These are phyloP conservation scores for Desmodus rotundus DNA, from an alignment of 2,113 vertebrate species.

Conservation along the genomic window DNA sequence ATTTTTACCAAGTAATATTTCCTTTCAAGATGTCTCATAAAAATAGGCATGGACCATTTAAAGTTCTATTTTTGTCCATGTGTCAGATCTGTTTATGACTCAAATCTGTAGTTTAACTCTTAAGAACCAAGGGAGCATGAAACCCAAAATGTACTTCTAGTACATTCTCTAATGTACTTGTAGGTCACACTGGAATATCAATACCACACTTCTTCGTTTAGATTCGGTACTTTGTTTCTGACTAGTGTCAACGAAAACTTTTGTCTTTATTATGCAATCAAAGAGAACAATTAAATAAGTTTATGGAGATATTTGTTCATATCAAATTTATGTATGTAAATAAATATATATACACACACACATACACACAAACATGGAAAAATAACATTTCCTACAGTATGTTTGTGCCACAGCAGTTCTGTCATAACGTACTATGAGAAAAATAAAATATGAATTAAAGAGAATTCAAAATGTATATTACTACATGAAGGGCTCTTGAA, in stretches of 20 bases:
- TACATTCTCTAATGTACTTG: neutral
- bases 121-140: slow-evolving; percentile 30
- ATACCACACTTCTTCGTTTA: neutral
- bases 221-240: neutral
- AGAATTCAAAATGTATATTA: neutral
- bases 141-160: slow-evolving; percentile 34
- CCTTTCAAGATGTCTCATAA: neutral
- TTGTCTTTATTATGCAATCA: neutral
- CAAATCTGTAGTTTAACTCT: slow-evolving; percentile 42
- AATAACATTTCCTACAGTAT: neutral
- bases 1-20: slow-evolving; percentile 37
- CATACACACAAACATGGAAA: neutral
- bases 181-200: slow-evolving; percentile 7
- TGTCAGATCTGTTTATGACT: slow-evolving; percentile 24
- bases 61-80: slow-evolving; percentile 4
- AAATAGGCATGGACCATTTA: neutral
- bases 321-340: neutral
- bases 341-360: neutral
- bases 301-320: neutral
- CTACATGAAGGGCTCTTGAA: neutral
- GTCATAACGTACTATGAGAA: neutral
- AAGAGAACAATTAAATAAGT: neutral
- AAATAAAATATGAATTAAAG: neutral
- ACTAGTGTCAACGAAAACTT: neutral
- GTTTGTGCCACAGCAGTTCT: neutral